A percentile compares a stretch with the other conserved stretches of the same genome.
Conservation (phyloP, 1,140 invertebrate genomes). For the Papilio helenus region DNA sequence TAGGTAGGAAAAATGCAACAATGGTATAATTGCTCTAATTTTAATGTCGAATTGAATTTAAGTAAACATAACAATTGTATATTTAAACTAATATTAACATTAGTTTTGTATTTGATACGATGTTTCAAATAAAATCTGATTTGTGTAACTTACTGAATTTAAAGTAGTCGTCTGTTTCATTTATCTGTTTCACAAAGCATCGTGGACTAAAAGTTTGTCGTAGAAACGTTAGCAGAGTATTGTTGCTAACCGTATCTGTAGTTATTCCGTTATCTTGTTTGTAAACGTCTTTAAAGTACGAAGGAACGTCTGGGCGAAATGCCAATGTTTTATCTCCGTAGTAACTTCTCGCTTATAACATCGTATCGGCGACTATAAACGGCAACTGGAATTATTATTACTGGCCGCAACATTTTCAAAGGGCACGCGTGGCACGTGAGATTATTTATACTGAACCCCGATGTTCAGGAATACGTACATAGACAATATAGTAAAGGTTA, state of each 20-base stretch:
- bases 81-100: background rate
- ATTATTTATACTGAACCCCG: constrained; percentile 49
- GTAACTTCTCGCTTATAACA: constrained; percentile 35
- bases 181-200: constrained; percentile 9
- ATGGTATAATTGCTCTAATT: no score
- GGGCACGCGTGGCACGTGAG: constrained; percentile 32
- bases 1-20: no score
- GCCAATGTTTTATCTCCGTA: constrained; percentile 38
- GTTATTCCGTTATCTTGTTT: constrained; percentile 37
- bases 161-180: background rate
- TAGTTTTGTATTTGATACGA: background rate
- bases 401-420: constrained; percentile 34
- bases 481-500: constrained; percentile 70
- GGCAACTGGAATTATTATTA: constrained; percentile 26
- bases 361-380: constrained; percentile 35
- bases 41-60: background rate
- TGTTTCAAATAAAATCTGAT: background rate
- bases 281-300: constrained; percentile 41
- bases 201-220: background rate
- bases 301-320: constrained; percentile 38
- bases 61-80: background rate
- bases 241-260: constrained; percentile 14
- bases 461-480: constrained; percentile 62
- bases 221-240: constrained; percentile 7
- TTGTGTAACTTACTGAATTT: background rate